Conservation (phyloP, 2,888 invertebrate genomes). For the Ditylenchus weischeri region DNA sequence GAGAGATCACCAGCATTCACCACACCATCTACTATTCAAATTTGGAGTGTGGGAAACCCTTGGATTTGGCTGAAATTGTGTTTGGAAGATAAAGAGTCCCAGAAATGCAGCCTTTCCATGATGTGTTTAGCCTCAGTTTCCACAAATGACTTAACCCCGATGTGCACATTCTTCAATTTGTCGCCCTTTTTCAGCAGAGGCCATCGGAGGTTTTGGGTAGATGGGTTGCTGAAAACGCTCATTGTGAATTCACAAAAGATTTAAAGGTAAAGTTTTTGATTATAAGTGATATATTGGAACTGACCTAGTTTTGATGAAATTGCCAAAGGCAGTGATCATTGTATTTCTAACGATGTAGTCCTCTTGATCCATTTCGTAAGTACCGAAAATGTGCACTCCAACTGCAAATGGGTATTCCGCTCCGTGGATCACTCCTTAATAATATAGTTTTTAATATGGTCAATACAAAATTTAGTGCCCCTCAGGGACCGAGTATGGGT, state of each 20-base stretch:
- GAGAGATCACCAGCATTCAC: too few relatives aligned
- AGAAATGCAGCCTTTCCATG: neutral
- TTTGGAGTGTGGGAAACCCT: conserved; percentile 1
- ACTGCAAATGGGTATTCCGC: conserved; percentile 26
- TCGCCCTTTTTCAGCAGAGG: conserved; percentile 4
- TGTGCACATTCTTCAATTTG: conserved; percentile 4
- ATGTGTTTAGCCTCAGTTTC: conserved; percentile 12
- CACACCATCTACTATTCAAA: too few relatives aligned
- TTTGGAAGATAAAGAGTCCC: neutral
- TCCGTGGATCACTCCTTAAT: conserved; percentile 9
- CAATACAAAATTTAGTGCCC: too few relatives aligned
- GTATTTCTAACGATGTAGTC: conserved; percentile 21
- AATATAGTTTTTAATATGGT: too few relatives aligned
- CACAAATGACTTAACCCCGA: neutral
- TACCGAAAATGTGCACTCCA: conserved; percentile 28
- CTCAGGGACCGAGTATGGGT: too few relatives aligned
- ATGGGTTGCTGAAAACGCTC: conserved; percentile 14
- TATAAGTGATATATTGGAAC: neutral
- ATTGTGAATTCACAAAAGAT: neutral
- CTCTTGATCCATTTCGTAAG: conserved; percentile 27
- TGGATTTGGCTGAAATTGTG: neutral
- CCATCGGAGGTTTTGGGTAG: conserved; percentile 6
- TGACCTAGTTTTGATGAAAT: conserved; percentile 25
- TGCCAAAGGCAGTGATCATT: conserved; percentile 28
- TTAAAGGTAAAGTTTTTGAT: neutral